These are phyloP conservation scores for Drosophila buzzatii DNA, from an alignment of 2,888 invertebrate genomes.

Conservation along the genomic window DNA sequence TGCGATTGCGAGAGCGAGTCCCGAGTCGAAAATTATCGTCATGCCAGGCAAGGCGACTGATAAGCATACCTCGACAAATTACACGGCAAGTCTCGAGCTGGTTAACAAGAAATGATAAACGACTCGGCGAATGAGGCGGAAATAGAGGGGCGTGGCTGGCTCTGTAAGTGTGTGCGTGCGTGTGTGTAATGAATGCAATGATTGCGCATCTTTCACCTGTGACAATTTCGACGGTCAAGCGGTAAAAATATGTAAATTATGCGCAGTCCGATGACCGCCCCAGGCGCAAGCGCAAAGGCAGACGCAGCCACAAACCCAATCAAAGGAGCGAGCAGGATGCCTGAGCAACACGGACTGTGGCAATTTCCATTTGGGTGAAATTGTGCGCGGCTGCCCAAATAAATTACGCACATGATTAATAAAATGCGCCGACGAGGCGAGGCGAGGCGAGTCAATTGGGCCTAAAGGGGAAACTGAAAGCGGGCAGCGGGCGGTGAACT, in stretches of 20 bases:
- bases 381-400: conserved; percentile 76
- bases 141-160: conserved; percentile 50
- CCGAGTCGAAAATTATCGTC: conserved; percentile 38
- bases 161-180: neutral
- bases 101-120: conserved; percentile 54
- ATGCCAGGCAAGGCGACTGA: conserved; percentile 16
- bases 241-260: conserved; percentile 72
- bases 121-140: conserved; percentile 33
- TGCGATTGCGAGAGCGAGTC: conserved; percentile 19
- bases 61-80: conserved; percentile 40
- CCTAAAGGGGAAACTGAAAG: neutral
- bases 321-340: conserved; percentile 17
- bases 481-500: conserved; percentile 28
- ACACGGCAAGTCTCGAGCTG: conserved; percentile 33
- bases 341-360: conserved; percentile 24
- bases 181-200: conserved; percentile 27
- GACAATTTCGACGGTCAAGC: conserved; percentile 65
- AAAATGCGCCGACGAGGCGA: conserved; percentile 60
- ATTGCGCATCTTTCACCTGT: conserved; percentile 76
- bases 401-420: conserved; percentile 82
- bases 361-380: conserved; percentile 80
- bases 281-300: conserved; percentile 24
- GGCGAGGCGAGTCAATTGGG: conserved; percentile 5
- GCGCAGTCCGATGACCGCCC: conserved; percentile 52
- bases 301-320: conserved; percentile 10